A percentile compares a stretch with the other conserved stretches of the same genome.
phyloP scores from a whole-genome alignment of 2,113 vertebrate species.

The Lophochroa leadbeateri region DNA sequence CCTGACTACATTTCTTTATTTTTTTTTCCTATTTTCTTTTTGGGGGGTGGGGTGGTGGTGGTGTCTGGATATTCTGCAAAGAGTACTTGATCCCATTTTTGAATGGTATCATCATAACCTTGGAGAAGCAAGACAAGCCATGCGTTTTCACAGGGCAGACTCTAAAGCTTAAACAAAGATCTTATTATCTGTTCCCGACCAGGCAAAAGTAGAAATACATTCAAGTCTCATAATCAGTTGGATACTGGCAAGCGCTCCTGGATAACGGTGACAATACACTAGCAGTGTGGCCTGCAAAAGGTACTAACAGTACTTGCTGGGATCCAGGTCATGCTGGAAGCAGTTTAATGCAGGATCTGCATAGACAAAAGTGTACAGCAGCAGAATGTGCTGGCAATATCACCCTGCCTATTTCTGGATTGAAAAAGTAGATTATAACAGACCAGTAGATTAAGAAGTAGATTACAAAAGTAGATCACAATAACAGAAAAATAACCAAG shows the following conservation, averaged over 20 bases:
- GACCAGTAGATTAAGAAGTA: not conserved
- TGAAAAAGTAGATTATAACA: not conserved
- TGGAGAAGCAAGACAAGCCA: not conserved
- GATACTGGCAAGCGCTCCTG: not conserved
- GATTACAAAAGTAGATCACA: not conserved
- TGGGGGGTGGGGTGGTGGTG: fast-evolving
- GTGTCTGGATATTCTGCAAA: not conserved
- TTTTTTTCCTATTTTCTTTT: fast-evolving
- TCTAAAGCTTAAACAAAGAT: constrained; percentile 6
- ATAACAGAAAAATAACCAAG: not conserved
- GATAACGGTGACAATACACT: not conserved
- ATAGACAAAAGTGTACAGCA: not conserved
- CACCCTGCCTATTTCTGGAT: not conserved
- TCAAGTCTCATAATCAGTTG: not conserved
- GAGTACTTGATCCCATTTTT: not conserved
- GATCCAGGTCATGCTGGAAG: not conserved
- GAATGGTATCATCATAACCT: not conserved
- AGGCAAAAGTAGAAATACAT: constrained; percentile 4
- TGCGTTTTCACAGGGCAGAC: not conserved
- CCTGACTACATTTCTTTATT: not conserved
- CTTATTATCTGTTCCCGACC: not conserved
- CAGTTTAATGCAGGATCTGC: not conserved
- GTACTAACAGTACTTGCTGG: not conserved
- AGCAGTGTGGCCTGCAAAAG: not conserved
- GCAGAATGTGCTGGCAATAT: not conserved